Evolutionary conservation across 1,140 invertebrate species (phyloP), one percentile per base, ranked within the genome.

Genomic region (Sycophila sp.): DNA sequence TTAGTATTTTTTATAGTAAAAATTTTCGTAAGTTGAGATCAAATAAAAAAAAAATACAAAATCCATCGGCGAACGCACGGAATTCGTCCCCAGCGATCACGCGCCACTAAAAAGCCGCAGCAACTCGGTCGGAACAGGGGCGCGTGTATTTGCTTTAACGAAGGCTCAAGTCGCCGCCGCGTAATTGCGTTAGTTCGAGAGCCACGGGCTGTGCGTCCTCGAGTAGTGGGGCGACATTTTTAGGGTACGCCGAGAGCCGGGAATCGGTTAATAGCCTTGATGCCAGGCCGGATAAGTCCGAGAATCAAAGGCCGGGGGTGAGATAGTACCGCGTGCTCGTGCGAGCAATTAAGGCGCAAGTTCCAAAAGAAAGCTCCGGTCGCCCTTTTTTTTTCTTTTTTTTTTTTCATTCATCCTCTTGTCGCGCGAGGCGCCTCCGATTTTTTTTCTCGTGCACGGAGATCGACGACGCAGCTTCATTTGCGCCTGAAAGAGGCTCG

Each of bases 261-360:
- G 73, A 73, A 81, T 83, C 80, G 76, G 75, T 80, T 82, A 80
- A 83, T 83, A 78, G 80, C 77, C 81, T 83, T 83, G 78, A 81
- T 83, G 80, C 76, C 78, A 80, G 80, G 74, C 81, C 79, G 78
- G 80, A 81, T 83, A 81, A 82, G 76, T 78, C 71, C 73, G n/a
- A 36, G 79, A 81, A 83, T 80, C 76, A 78, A 76, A 79, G 76
- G 78, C 77, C 76, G 79, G 78, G 53, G 17, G 30, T 6, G 42
- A 55, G 17, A 62, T 60, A n/a, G 8, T 34, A 32, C 32, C n/a
- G 36, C 7, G 17, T 34, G 30, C 40, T 15, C 26, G 40, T 81
- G 81, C 81, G 81, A 82, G 81, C 77, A 83, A 82, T 84, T 84
- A 82, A 71, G 76, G 45, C n/a, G n/a, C n/a, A n/a, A n/a, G n/a